These are phyloP conservation scores for Psittacula echo DNA, from an alignment of 2,797 vertebrate genomes.

Conservation along the genomic window DNA sequence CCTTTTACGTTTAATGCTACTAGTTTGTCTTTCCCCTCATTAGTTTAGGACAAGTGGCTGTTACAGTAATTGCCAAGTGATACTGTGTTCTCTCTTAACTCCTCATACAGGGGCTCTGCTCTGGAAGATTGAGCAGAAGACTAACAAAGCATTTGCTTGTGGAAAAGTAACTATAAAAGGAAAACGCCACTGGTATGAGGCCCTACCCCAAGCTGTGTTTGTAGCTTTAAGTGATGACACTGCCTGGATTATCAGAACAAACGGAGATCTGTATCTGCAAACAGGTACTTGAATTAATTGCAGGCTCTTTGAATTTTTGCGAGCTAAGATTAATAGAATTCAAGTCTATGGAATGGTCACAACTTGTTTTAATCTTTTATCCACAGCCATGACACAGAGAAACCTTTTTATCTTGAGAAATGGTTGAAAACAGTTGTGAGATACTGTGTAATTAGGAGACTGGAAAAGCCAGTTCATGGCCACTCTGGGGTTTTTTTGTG, in stretches of 20 bases:
- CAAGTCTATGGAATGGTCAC: background rate
- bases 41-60: background rate
- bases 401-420: background rate
- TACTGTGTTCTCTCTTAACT: background rate
- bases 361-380: background rate
- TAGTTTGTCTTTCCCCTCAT: background rate
- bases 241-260: slow-evolving; percentile 95
- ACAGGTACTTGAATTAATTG: slow-evolving; percentile 81
- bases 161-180: slow-evolving; percentile 93
- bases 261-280: slow-evolving; percentile 94
- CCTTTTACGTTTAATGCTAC: background rate
- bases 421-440: background rate
- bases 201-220: slow-evolving; percentile 88
- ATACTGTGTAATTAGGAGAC: background rate
- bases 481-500: background rate
- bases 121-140: slow-evolving; percentile 98
- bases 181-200: slow-evolving; percentile 97
- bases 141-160: slow-evolving; percentile 92
- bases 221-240: slow-evolving; percentile 93
- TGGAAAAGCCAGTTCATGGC: background rate
- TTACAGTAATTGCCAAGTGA: background rate
- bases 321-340: background rate
- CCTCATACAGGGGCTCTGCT: slow-evolving; percentile 86
- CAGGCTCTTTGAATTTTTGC: background rate
- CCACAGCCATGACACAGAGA: background rate